These are phyloP conservation scores for Crenuchus spilurus DNA, from an alignment of 2,797 vertebrate genomes.

Conservation along the genomic window DNA sequence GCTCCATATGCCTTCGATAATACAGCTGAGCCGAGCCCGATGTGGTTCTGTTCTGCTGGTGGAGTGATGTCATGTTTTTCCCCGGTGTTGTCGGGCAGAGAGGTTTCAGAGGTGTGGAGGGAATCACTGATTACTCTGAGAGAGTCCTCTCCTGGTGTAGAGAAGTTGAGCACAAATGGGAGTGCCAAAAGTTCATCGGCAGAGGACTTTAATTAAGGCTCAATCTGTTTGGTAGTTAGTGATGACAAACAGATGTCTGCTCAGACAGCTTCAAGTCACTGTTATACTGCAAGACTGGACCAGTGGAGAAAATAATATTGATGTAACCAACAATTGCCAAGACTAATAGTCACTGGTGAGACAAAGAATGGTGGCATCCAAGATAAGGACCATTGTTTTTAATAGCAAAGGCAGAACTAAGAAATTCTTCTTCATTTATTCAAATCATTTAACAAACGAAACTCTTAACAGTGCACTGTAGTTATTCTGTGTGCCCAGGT, in stretches of 20 bases:
- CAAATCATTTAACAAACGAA: no score
- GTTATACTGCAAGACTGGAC: slow-evolving; percentile 51
- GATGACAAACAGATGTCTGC: slow-evolving; percentile 76
- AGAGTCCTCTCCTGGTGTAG: slow-evolving; percentile 52
- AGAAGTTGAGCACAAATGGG: slow-evolving; percentile 46
- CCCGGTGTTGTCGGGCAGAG: slow-evolving; percentile 51
- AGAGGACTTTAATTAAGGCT: slow-evolving; percentile 71
- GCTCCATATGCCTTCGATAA: slow-evolving; percentile 86
- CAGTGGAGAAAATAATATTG: slow-evolving; percentile 26
- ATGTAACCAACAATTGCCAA: slow-evolving; percentile 36
- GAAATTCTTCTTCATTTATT: no score
- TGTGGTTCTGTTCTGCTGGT: slow-evolving; percentile 53
- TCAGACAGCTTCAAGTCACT: slow-evolving; percentile 63
- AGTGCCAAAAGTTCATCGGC: slow-evolving; percentile 60
- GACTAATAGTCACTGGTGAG: slow-evolving; percentile 53
- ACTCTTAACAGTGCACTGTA: no score
- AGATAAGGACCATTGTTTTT: background rate
- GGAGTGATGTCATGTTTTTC: slow-evolving; percentile 79
- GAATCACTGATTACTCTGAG: slow-evolving; percentile 63
- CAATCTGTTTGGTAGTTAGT: slow-evolving; percentile 61
- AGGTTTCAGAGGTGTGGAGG: slow-evolving; percentile 59
- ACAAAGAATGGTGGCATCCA: slow-evolving; percentile 11
- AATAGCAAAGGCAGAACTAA: no score
- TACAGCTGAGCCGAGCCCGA: slow-evolving; percentile 57
- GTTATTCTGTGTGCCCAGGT: no score